phyloP scores from a whole-genome alignment of 2,113 vertebrate species.

The Butorides virescens region DNA sequence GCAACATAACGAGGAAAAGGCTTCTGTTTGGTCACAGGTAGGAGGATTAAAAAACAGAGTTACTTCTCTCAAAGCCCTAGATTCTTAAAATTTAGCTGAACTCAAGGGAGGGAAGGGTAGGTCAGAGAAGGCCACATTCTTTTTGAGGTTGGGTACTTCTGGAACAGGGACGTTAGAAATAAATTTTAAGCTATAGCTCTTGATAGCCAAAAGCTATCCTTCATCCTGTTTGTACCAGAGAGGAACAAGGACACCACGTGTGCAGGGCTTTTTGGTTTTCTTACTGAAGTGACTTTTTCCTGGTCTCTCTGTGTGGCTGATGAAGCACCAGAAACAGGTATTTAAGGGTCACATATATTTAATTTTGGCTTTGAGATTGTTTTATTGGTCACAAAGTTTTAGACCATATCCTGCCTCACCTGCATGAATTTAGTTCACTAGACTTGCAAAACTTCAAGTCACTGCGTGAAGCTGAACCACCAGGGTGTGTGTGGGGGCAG shows the following conservation, averaged over 20 bases:
- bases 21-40: neutral
- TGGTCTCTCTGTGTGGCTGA: neutral
- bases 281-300: neutral
- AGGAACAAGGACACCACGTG: neutral
- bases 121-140: neutral
- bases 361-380: neutral
- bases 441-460: neutral
- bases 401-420: neutral
- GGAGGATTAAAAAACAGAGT: neutral
- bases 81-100: neutral
- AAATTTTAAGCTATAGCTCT: neutral
- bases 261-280: neutral
- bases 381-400: neutral
- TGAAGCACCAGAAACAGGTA: neutral
- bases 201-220: neutral
- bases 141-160: neutral
- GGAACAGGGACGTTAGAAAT: neutral
- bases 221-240: neutral
- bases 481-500: fast-evolving
- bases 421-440: neutral
- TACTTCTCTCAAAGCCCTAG: neutral
- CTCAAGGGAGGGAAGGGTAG: fast-evolving
- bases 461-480: neutral
- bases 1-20: neutral
- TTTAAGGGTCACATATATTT: neutral